phyloP scores from a whole-genome alignment of 2,113 vertebrate genomes.

The Lipotes vexillifer region DNA sequence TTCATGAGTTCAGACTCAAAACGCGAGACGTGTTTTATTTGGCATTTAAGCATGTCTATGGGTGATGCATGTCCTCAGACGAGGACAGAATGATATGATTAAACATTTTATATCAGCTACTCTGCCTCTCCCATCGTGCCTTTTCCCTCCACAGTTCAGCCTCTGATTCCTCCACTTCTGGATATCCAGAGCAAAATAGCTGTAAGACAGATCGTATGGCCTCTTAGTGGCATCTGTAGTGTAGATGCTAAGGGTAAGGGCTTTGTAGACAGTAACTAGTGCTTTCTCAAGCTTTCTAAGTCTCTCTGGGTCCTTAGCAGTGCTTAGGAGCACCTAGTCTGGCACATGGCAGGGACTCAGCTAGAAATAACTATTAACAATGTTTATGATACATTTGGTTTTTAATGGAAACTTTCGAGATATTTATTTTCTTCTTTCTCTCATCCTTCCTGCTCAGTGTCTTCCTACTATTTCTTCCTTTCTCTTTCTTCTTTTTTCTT shows the following conservation, averaged over 20 bases:
- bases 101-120: conserved; percentile 60
- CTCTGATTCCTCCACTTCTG: not conserved
- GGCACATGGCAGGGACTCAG: not conserved
- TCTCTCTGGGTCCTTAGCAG: not conserved
- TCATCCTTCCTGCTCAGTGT: conserved; percentile 48
- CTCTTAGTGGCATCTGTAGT: not conserved
- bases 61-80: conserved; percentile 75
- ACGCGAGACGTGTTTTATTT: conserved; percentile 78
- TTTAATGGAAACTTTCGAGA: not conserved
- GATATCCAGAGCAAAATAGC: not conserved
- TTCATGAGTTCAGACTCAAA: conserved; percentile 78
- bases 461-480: conserved; percentile 33
- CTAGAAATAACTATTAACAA: not conserved
- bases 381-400: not conserved
- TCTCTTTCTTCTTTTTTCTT: not conserved
- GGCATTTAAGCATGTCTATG: conserved; percentile 71
- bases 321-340: not conserved
- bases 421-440: conserved; percentile 60
- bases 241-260: not conserved
- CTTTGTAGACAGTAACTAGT: not conserved
- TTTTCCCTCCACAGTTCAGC: not conserved
- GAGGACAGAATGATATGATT: conserved; percentile 67
- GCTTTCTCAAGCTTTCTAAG: not conserved
- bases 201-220: not conserved
- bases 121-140: conserved; percentile 55